A percentile compares a stretch with the other conserved stretches of the same genome.
Conservation (phyloP, 2,888 invertebrate genomes). For the Apotomis betuletana region DNA sequence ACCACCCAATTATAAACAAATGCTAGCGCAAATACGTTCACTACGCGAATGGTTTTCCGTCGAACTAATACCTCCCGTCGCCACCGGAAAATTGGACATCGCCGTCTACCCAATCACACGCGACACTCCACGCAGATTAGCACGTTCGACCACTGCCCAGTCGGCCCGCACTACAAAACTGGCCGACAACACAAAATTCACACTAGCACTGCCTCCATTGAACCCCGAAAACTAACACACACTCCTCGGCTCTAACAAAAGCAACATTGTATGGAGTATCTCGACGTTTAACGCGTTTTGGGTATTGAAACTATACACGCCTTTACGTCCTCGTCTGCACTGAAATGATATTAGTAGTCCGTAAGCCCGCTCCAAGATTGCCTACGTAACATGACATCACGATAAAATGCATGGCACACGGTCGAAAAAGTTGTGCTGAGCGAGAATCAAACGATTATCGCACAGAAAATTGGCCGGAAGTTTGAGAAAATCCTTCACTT, state of each 20-base stretch:
- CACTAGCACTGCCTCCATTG: slow-evolving; percentile 69
- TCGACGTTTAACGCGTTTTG: slow-evolving; percentile 54
- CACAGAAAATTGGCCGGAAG: too few relatives aligned
- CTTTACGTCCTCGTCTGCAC: slow-evolving; percentile 68
- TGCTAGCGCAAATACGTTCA: slow-evolving; percentile 61
- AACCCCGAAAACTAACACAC: slow-evolving; percentile 57
- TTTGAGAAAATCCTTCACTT: too few relatives aligned
- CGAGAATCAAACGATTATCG: too few relatives aligned
- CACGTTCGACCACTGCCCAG: slow-evolving; percentile 72
- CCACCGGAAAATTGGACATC: slow-evolving; percentile 81
- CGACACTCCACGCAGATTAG: slow-evolving; percentile 82
- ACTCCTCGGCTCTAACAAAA: slow-evolving; percentile 53
- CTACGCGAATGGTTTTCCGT: slow-evolving; percentile 70
- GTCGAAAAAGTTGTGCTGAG: too few relatives aligned
- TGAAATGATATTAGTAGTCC: slow-evolving; percentile 71
- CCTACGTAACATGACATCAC: too few relatives aligned
- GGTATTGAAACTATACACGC: slow-evolving; percentile 67
- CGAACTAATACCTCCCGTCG: slow-evolving; percentile 71
- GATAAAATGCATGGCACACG: too few relatives aligned
- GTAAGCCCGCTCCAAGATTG: too few relatives aligned
- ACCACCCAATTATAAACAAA: slow-evolving; percentile 41
- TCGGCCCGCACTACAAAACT: slow-evolving; percentile 58
- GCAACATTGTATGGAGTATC: slow-evolving; percentile 65
- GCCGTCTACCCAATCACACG: slow-evolving; percentile 80
- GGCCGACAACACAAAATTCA: slow-evolving; percentile 63